A percentile compares a stretch with the other conserved stretches of the same genome.
Evolutionary conservation across 2,888 invertebrate genomes (phyloP).

Genomic region (Leuctra nigra): DNA sequence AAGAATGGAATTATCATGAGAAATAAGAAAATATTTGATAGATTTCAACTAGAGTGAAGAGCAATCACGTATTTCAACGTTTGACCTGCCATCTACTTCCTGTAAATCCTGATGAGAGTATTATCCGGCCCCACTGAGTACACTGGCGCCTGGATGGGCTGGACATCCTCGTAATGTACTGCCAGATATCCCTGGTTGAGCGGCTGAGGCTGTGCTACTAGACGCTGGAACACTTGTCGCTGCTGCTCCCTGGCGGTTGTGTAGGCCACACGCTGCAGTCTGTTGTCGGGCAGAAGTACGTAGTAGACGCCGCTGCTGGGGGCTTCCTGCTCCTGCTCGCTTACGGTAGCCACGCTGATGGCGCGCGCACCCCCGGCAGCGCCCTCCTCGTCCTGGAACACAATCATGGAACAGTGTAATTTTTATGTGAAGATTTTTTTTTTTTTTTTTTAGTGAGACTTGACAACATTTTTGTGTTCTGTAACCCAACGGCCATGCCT

Average conservation of each 20-base stretch:
- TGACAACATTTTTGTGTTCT: too few relatives aligned
- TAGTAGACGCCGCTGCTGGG: conserved; percentile 30
- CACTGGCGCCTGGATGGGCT: conserved; percentile 32
- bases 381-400: too few relatives aligned
- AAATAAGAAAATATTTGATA: too few relatives aligned
- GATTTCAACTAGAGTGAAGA: too few relatives aligned
- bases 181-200: conserved; percentile 29
- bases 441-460: too few relatives aligned
- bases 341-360: neutral
- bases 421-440: too few relatives aligned
- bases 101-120: too few relatives aligned
- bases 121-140: conserved; percentile 32
- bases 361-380: neutral
- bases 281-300: conserved; percentile 32
- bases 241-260: conserved; percentile 20
- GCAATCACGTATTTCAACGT: too few relatives aligned
- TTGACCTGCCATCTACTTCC: too few relatives aligned
- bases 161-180: conserved; percentile 32
- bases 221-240: conserved; percentile 14
- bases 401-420: too few relatives aligned
- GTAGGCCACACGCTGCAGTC: conserved; percentile 31
- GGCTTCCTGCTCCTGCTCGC: neutral
- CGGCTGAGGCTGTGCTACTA: conserved; percentile 15
- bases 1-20: too few relatives aligned
- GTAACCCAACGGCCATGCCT: too few relatives aligned